Percentiles rank a stretch among this genome's conserved stretches.
phyloP scores from a whole-genome alignment of 2,888 invertebrate genomes.

The Ctenicera cuprea region DNA sequence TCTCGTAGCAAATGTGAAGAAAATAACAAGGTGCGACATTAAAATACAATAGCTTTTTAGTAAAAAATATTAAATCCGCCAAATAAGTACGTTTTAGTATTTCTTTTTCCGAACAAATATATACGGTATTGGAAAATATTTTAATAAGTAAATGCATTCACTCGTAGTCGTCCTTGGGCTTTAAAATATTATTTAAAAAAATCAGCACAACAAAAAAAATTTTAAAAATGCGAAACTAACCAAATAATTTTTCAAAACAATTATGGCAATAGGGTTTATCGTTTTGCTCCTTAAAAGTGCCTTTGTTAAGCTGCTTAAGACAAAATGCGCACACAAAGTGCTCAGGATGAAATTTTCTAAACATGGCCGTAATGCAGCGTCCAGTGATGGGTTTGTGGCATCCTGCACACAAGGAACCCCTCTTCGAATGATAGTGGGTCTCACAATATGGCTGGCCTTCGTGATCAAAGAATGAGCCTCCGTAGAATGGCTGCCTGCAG shows the following conservation, averaged over 20 bases:
- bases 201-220: neutral
- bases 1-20: constrained; percentile 31
- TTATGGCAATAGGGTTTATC: constrained; percentile 99
- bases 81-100: constrained; percentile 15
- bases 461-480: constrained; percentile 98
- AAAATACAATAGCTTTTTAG: neutral
- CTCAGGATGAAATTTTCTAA: constrained; percentile 98
- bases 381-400: constrained; percentile 98
- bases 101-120: neutral
- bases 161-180: constrained; percentile 8
- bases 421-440: constrained; percentile 98
- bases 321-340: constrained; percentile 99
- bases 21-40: constrained; percentile 39
- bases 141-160: constrained; percentile 18
- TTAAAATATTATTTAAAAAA: neutral
- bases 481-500: constrained; percentile 96
- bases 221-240: constrained; percentile 73
- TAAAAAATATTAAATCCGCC: neutral
- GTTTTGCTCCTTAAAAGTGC: constrained; percentile 99
- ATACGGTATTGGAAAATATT: constrained; percentile 10
- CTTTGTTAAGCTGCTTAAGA: constrained; percentile 97
- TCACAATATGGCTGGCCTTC: constrained; percentile 99
- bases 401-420: constrained; percentile 97
- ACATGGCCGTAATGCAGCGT: constrained; percentile 99
- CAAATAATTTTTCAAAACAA: constrained; percentile 98